Conservation (phyloP, 2,888 invertebrate genomes). For the Heteromyza rotundicornis region DNA sequence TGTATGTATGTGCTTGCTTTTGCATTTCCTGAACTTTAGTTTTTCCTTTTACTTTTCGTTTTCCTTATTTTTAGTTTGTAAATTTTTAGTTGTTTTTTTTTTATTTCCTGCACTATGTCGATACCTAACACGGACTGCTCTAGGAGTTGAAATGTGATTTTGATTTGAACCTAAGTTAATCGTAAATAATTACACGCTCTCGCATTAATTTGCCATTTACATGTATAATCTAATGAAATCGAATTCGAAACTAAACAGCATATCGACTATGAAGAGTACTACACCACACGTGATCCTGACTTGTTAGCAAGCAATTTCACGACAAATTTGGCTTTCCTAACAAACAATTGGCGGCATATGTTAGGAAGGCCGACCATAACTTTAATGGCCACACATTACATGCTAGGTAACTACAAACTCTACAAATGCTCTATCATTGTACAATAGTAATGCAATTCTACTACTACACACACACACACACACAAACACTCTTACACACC, state of each 20-base stretch:
- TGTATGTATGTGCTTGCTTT: constrained; percentile 11
- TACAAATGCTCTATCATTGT: background rate
- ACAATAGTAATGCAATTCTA: constrained; percentile 7
- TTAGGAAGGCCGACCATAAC: constrained; percentile 95
- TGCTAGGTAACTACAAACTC: constrained; percentile 74
- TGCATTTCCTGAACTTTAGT: background rate
- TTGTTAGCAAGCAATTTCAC: constrained; percentile 93
- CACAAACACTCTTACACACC: too few relatives aligned
- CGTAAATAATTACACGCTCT: background rate
- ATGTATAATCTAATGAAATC: background rate
- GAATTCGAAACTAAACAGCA: constrained; percentile 66
- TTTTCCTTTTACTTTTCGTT: too few relatives aligned
- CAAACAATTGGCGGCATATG: constrained; percentile 96
- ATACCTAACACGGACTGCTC: too few relatives aligned
- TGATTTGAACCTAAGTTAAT: background rate
- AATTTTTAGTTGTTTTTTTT: too few relatives aligned
- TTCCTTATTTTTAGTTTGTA: too few relatives aligned
- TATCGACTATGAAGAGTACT: constrained; percentile 92
- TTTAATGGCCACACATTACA: constrained; percentile 82
- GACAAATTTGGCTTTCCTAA: constrained; percentile 92
- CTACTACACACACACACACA: too few relatives aligned
- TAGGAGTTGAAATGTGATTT: background rate
- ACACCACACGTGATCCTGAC: constrained; percentile 94
- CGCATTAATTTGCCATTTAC: background rate
- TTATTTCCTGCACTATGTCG: too few relatives aligned